phyloP scores from a whole-genome alignment of 1,140 invertebrate genomes.

The Monochamus saltuarius region DNA sequence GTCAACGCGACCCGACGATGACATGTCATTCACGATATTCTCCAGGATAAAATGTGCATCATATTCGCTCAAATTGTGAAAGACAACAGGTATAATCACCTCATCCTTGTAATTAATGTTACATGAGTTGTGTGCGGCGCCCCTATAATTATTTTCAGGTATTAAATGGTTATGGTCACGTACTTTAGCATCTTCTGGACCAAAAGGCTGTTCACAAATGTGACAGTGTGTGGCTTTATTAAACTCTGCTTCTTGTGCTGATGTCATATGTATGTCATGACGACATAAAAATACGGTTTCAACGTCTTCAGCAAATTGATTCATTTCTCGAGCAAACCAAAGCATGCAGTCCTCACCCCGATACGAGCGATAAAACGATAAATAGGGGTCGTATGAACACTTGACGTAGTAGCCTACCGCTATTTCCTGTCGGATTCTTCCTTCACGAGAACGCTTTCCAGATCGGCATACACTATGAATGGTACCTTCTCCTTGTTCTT shows the following conservation, averaged over 20 bases:
- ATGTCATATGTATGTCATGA: slow-evolving; percentile 3
- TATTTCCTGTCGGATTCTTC: slow-evolving; percentile 14
- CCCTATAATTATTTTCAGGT: no score
- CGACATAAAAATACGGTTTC: slow-evolving; percentile 38
- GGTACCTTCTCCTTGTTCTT: slow-evolving; percentile 35
- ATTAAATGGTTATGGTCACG: slow-evolving; percentile 7
- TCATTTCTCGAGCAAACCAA: slow-evolving; percentile 30
- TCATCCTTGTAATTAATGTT: no score
- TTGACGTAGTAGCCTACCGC: slow-evolving; percentile 25
- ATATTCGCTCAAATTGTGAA: no score
- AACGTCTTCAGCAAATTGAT: slow-evolving; percentile 31
- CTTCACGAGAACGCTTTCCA: slow-evolving; percentile 3
- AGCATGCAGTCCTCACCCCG: slow-evolving; percentile 36
- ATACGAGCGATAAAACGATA: slow-evolving; percentile 31
- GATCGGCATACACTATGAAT: slow-evolving; percentile 47
- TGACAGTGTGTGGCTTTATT: slow-evolving; percentile 11
- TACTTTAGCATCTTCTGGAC: not conserved
- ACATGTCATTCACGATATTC: no score
- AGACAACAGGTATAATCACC: no score
- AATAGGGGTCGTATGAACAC: slow-evolving; percentile 21
- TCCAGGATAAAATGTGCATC: no score
- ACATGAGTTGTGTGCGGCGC: no score
- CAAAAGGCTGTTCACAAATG: slow-evolving; percentile 10
- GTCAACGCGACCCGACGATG: no score
- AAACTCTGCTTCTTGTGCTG: slow-evolving; percentile 1